A percentile compares a stretch with the other conserved stretches of the same genome.
These are phyloP conservation scores for Gallinago undulata DNA, from an alignment of 2,113 vertebrate species.

Conservation along the genomic window DNA sequence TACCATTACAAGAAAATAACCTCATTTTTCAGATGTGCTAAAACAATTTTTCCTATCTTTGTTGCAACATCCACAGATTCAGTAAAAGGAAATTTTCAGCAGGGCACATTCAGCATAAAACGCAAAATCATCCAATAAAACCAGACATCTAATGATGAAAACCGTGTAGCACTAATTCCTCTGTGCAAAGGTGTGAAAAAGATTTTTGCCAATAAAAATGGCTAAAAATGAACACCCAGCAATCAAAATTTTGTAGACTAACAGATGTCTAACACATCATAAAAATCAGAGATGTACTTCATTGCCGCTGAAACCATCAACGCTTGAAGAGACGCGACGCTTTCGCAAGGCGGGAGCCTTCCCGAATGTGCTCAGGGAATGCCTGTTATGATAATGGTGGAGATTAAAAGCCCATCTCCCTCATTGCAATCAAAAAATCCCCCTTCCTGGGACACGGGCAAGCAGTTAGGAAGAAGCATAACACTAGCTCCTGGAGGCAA, in stretches of 20 bases:
- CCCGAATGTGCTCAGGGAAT: not conserved
- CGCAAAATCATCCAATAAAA: not conserved
- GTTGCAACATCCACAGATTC: not conserved
- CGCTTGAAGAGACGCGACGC: fast-evolving
- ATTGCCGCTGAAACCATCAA: fast-evolving
- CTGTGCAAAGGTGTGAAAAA: not conserved
- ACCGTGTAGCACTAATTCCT: not conserved
- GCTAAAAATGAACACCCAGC: not conserved
- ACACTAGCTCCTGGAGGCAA: not conserved
- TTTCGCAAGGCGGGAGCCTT: not conserved
- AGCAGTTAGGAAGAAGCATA: not conserved
- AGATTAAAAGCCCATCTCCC: not conserved
- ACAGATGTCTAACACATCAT: not conserved
- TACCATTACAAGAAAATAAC: not conserved
- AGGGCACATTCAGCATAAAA: not conserved
- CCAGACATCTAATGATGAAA: not conserved
- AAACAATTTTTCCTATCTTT: not conserved
- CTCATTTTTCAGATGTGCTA: not conserved
- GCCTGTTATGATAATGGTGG: not conserved
- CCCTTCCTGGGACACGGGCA: not conserved
- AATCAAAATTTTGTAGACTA: not conserved
- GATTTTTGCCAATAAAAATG: not conserved
- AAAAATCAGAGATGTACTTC: not conserved
- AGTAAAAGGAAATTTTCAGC: not conserved
- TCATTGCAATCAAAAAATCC: not conserved